Evolutionary conservation across 2,113 vertebrate species (phyloP).

Genomic region (Pheucticus melanocephalus): DNA sequence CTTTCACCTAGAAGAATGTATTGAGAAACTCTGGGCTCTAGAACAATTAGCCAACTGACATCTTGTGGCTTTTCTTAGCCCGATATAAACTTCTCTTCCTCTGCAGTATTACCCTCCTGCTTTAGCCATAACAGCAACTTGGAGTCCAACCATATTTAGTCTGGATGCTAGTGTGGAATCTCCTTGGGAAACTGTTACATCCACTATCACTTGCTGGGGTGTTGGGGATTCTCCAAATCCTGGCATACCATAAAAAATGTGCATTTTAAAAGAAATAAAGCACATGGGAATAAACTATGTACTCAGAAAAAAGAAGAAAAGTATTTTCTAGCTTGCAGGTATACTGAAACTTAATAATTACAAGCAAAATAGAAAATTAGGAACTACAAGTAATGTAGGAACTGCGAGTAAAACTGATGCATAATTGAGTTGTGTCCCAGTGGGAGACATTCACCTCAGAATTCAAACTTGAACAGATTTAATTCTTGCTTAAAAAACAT

Average conservation of each 20-base stretch:
- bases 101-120: not conserved
- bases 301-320: not conserved
- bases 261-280: not conserved
- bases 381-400: not conserved
- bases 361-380: conserved; percentile 16
- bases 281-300: not conserved
- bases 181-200: not conserved
- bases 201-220: not conserved
- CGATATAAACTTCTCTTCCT: not conserved
- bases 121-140: not conserved
- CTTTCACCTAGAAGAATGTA: not conserved
- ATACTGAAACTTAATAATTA: conserved; percentile 41
- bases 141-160: not conserved
- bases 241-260: not conserved
- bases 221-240: not conserved
- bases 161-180: not conserved
- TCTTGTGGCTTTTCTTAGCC: not conserved
- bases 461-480: not conserved
- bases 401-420: conserved; percentile 12
- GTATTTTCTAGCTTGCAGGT: not conserved
- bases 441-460: not conserved
- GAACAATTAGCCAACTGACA: not conserved
- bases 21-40: not conserved
- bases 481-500: conserved; percentile 8
- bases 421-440: conserved; percentile 30